Conservation (phyloP, 2,888 invertebrate genomes). For the Polyommatus icarus region DNA sequence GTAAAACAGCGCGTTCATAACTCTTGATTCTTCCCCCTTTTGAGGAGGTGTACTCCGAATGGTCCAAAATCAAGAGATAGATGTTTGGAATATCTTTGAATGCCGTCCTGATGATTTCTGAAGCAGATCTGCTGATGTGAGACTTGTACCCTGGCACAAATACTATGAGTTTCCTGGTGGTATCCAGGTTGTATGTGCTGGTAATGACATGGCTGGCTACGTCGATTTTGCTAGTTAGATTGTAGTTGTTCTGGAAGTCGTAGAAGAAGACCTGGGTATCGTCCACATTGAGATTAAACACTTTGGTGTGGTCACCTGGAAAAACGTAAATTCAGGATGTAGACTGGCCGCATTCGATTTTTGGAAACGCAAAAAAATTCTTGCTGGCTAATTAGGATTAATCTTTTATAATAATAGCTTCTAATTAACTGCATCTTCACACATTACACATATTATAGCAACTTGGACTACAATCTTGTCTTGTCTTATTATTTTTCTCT, state of each 20-base stretch:
- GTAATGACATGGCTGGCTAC: conserved; percentile 57
- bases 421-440: too few relatives aligned
- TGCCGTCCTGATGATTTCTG: conserved; percentile 61
- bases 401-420: too few relatives aligned
- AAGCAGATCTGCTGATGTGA: conserved; percentile 61
- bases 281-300: conserved; percentile 56
- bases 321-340: conserved; percentile 33
- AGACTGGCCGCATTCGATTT: not conserved
- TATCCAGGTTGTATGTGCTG: conserved; percentile 58
- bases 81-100: conserved; percentile 62
- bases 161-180: conserved; percentile 61
- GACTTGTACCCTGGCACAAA: conserved; percentile 74
- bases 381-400: too few relatives aligned
- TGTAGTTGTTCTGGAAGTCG: conserved; percentile 68
- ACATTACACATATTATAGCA: too few relatives aligned
- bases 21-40: conserved; percentile 60
- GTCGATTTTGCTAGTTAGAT: conserved; percentile 57
- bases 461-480: too few relatives aligned
- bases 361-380: not conserved
- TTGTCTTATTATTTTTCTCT: too few relatives aligned
- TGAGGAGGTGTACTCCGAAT: conserved; percentile 64
- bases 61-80: conserved; percentile 68
- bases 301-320: conserved; percentile 68
- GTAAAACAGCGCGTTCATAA: conserved; percentile 65
- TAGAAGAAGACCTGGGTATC: conserved; percentile 64